Base-by-base conservation (phyloP, 2,113 vertebrate genomes). In the Lophius piscatorius region DNA sequence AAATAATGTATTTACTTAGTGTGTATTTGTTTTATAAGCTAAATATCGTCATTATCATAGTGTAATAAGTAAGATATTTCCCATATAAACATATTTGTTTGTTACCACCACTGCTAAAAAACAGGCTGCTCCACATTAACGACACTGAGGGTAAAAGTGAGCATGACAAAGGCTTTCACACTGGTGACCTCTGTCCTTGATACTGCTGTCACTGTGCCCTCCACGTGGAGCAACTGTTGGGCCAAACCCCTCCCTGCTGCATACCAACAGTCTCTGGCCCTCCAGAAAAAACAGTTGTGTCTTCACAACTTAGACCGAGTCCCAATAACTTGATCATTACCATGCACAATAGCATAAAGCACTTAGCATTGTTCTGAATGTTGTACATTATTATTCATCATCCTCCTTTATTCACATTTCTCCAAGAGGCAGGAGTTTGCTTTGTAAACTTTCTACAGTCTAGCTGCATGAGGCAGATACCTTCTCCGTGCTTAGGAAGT, bases 281-380 rank as follows among this genome's bases (percentile, higher is more conserved):
- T 85, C 73, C 81, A 88, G 69, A 76, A 84, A 82, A 72, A 82
- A 84, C 87, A 85, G 76, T 80, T 87, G 78, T 65, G 72, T 74
- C 49, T 76, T 79, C 48, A 77, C 73, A 80, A 76, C 80, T 69
- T 59, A 48, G 22, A 50, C 64, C 72, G 39, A 56, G 49, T 17
- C 66, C 28, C 54, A 62, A 74, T 61, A 79, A 62, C 49, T 28
- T 24, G 44, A 51, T 63, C 50, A 36, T 59, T 67, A 55, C 57
- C 2, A 35, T 17, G 18, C 46, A 38, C 40, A 9, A 46, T 13
- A 18, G 11, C 9, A 45, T 46, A 38, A 38, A 67, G n/a, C n/a
- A n/a, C n/a, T 61, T 45, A 52, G 23, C 7, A 16, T 23, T 36
- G 33, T 34, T 35, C 17, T 13, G 17, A 12, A 55, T n/a, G 31